Base-by-base conservation (phyloP, 2,113 vertebrate species). In the Cyprinodon tularosa region DNA sequence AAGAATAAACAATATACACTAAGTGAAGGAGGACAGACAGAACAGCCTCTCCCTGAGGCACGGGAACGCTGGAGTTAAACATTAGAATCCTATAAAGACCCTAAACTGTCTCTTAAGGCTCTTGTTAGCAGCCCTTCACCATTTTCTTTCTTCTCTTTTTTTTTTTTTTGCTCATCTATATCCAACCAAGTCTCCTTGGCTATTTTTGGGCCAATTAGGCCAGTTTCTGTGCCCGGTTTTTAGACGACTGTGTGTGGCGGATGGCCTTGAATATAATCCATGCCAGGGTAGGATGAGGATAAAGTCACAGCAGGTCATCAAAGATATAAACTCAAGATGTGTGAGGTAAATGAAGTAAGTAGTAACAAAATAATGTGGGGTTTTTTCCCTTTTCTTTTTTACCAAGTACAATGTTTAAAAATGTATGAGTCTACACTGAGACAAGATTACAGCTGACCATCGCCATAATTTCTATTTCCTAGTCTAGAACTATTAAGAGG, bases 171-270 rank as follows among this genome's bases (percentile, higher is more conserved):
- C 63, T 76, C 83, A 53, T 72, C 80, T 22, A 60, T 78, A 84
- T 85, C 83, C 76, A 2, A 12, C 82, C 80, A 75, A 71, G 75
- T 73, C 83, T 77, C 68, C 69, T 77, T 36, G 61, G 77, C 84
- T 89, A 83, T 92, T 92, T 91, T 84, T 75, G 81, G 76, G 84
- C 85, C 90, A 92, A 92, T 92, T 92, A 92, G 84, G 72, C 68
- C 44, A n/a, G 61, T 81, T 77, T 50, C 71, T 76, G 57, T 62
- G 76, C 45, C 61, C 29, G 4, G 44, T 73, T 67, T 85, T 76
- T 48, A 65, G 70, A 75, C 61, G 67, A 73, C 57, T 59, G 45
- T 79, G 68, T 42, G 29, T 64, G 83, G 70, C 17, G 71, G 62
- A 62, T 53, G 82, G 83, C 84, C 86, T 92, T 81, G 62, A 75